Evolutionary conservation across 2,113 vertebrate genomes (phyloP).

Genomic region (Ursus arctos): DNA sequence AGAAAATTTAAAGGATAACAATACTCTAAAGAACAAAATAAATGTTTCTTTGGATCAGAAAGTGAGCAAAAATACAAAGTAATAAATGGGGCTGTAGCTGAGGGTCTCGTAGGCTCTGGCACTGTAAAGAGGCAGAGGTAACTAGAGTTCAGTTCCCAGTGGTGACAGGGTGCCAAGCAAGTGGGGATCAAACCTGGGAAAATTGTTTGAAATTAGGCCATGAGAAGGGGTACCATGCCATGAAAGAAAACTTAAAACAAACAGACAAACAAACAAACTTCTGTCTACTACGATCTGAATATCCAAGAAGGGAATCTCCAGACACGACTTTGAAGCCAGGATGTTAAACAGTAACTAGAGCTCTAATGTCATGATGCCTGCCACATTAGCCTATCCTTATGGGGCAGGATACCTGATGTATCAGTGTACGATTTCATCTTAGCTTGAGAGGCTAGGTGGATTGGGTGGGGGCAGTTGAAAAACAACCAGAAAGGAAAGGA

Average conservation of each 20-base stretch:
- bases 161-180: not conserved
- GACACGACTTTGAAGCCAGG: not conserved
- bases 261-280: not conserved
- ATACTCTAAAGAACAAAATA: not conserved
- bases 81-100: not conserved
- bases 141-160: not conserved
- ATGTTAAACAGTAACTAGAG: not conserved
- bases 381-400: not conserved
- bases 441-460: not conserved
- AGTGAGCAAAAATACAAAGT: not conserved
- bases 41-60: not conserved
- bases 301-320: not conserved
- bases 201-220: not conserved
- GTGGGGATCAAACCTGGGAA: not conserved
- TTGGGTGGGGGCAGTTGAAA: not conserved
- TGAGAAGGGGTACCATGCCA: not conserved
- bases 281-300: not conserved
- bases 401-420: not conserved
- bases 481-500: not conserved
- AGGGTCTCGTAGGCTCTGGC: not conserved
- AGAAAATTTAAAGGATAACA: not conserved
- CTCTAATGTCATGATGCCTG: not conserved
- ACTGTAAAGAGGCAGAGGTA: not conserved
- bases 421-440: not conserved
- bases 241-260: not conserved